A percentile compares a stretch with the other conserved stretches of the same genome.
These are phyloP conservation scores for Heterotilapia buettikoferi DNA, from an alignment of 2,113 vertebrate genomes.

Conservation along the genomic window DNA sequence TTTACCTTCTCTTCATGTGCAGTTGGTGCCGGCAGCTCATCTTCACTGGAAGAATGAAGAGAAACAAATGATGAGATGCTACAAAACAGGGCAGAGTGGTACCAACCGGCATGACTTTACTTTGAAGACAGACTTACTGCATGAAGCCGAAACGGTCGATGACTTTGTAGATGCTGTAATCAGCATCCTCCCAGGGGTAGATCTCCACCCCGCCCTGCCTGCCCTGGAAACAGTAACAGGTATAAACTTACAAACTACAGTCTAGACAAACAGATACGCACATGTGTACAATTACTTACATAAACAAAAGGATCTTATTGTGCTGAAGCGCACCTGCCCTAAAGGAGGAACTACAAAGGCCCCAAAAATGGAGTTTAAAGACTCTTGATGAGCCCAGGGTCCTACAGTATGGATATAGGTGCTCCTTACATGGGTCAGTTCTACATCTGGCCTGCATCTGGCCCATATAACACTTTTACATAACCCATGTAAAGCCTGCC, in stretches of 20 bases:
- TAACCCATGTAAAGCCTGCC: neutral
- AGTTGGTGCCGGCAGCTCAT: constrained; percentile 79
- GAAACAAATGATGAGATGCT: neutral
- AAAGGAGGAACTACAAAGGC: neutral
- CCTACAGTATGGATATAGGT: neutral
- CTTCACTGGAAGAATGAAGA: constrained; percentile 64
- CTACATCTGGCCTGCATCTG: neutral
- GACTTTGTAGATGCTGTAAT: constrained; percentile 82
- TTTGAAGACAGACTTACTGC: constrained; percentile 71
- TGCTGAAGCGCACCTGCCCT: fast-evolving
- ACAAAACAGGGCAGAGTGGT: neutral
- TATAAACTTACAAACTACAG: neutral
- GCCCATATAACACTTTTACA: neutral
- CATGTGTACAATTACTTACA: neutral
- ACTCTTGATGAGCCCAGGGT: neutral
- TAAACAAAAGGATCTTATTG: neutral
- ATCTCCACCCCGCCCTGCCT: constrained; percentile 71
- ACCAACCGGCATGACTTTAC: neutral
- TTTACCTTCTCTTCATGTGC: constrained; percentile 84
- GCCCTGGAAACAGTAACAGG: constrained; percentile 69
- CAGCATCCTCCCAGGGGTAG: constrained; percentile 82
- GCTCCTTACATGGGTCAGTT: neutral
- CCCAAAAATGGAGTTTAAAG: neutral
- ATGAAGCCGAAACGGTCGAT: constrained; percentile 86
- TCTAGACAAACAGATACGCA: neutral